Evolutionary conservation across 2,888 invertebrate species (phyloP), one percentile per base, ranked within the genome.

Genomic region (Machimus atricapillus): DNA sequence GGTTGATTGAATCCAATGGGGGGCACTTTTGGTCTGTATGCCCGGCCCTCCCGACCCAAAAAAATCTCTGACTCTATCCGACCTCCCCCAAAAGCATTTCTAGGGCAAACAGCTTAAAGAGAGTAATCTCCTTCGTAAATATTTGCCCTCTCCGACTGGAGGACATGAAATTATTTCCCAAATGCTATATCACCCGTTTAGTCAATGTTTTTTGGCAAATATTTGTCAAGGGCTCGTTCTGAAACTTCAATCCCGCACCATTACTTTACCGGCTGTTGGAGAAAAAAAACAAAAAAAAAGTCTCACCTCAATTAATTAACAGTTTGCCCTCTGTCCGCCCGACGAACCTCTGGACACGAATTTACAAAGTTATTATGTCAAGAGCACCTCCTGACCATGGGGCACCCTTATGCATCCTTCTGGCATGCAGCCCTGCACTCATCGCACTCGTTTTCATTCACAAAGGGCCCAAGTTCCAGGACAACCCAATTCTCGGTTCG

Each of bases 171-270:
- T 23, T 66, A 66, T 66, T 66, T 66, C 66, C 66, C 66, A 66
- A 66, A 66, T 78, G 23, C 43, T 78, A 43, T 78, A 78, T 78
- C 37, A 76, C 76, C 40, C 78, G 40, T 37, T n/a, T 43, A 40
- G 78, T 78, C 43, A 78, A 78, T 43, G 78, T 78, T 78, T 78
- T 78, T 78, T 23, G 23, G 23, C 46, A 78, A 78, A 78, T 78
- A 78, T 78, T 78, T 78, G 43, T 40, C 4, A 23, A 66, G 23
- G 27, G 23, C 27, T 66, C 66, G 66, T 66, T 23, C 23, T 12
- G 66, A 66, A 66, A 23, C 66, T 66, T 12, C 23, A 23, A 66
- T n/a, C 56, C 66, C 27, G 9, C 52, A n/a, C 52, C n/a, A 52
- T 5, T n/a, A 2, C 43, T 3, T 46, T 6, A n/a, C n/a, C 52